A percentile compares a stretch with the other conserved stretches of the same genome.
These are phyloP conservation scores for Deilephila porcellus DNA, from an alignment of 2,888 invertebrate species.

Conservation along the genomic window DNA sequence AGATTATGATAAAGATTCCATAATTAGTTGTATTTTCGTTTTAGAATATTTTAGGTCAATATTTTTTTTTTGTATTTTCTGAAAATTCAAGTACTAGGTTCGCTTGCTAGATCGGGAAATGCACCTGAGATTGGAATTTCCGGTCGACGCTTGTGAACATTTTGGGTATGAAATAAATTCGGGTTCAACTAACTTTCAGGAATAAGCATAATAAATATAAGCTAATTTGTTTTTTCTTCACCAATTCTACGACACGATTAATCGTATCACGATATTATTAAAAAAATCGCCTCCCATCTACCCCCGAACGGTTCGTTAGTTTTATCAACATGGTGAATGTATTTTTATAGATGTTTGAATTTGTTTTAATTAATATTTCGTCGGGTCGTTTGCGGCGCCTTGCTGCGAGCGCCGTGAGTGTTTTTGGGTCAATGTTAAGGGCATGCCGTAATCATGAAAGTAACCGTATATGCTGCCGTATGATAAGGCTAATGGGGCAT, in stretches of 20 bases:
- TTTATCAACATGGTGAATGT: slow-evolving; percentile 52
- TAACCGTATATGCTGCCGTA: neutral
- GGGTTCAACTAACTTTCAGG: too few relatives aligned
- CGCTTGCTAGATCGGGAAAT: too few relatives aligned
- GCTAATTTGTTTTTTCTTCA: neutral
- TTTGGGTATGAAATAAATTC: too few relatives aligned
- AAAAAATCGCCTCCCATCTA: neutral
- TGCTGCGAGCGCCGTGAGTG: slow-evolving; percentile 8
- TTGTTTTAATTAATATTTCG: slow-evolving; percentile 58
- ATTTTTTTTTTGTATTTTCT: too few relatives aligned
- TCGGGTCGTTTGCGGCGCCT: slow-evolving; percentile 16
- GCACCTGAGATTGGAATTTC: too few relatives aligned
- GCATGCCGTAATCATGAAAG: slow-evolving; percentile 11
- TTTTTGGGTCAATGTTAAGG: slow-evolving; percentile 24
- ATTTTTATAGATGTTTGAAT: slow-evolving; percentile 62
- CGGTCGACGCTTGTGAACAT: too few relatives aligned
- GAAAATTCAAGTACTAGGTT: too few relatives aligned
- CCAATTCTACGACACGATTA: neutral
- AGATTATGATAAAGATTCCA: too few relatives aligned
- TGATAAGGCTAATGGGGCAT: slow-evolving; percentile 1
- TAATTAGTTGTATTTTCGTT: too few relatives aligned
- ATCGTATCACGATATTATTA: neutral
- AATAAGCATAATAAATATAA: too few relatives aligned
- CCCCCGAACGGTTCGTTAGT: neutral
- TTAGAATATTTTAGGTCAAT: too few relatives aligned